Evolutionary conservation across 2,113 vertebrate genomes (phyloP), one percentile per base, ranked within the genome.

Genomic region (Prinia subflava): DNA sequence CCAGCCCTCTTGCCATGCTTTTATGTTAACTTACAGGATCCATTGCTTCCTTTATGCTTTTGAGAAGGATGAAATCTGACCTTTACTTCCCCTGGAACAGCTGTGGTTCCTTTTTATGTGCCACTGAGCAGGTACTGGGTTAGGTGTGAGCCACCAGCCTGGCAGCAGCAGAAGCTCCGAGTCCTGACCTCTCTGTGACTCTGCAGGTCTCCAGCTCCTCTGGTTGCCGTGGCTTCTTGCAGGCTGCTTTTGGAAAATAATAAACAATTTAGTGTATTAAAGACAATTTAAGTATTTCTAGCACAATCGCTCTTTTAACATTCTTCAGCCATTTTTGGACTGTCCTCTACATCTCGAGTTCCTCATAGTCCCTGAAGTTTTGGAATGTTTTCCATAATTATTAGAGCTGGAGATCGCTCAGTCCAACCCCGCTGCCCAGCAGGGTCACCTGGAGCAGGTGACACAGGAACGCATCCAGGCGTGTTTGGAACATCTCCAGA

Each of bases 301-400:
- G 33, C 0, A 0, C 27, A 19, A 24, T 37, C 0, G 0, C 20
- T 41, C 2, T 33, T 20, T 68, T 13, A 78, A 10, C 8, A 6
- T 57, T 65, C 42, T 85, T 53, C 42, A 71, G 47, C 8, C 49
- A 20, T n/a, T 71, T 80, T 30, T 73, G 63, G 27, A 41, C 70
- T 64, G 24, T 79, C 14, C 22, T 70, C 39, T 63, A 11, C 27
- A 22, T 39, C 52, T 83, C 4, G 1, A 6, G 12, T 23, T 83
- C 9, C 0, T 33, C 25, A 5, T 18, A 44, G 30, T 41, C 17
- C 25, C 59, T 49, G 25, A 37, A 53, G 12, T 31, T 90, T 31
- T 27, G 53, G 57, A 39, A 15, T 62, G 41, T 28, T 56, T 60
- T 84, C 27, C 31, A 7, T 23, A 42, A 24, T 24, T 1, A 6